Conservation (phyloP, 2,888 invertebrate genomes). For the Dryobota labecula region DNA sequence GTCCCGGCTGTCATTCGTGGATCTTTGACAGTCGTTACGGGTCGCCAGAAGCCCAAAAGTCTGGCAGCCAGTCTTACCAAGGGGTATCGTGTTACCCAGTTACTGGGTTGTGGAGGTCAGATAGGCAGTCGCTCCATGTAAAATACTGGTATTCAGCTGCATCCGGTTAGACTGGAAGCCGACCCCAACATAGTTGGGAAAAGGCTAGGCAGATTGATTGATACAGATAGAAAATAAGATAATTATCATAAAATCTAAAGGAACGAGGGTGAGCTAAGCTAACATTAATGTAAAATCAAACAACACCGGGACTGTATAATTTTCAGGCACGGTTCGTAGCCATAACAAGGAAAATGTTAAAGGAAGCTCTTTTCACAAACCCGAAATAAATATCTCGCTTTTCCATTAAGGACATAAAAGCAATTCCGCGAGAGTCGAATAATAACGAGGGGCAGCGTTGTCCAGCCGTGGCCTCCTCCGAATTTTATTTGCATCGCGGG, state of each 20-base stretch:
- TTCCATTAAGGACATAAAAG: constrained; percentile 90
- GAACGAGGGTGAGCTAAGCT: constrained; percentile 41
- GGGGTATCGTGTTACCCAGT: too few relatives aligned
- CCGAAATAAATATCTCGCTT: constrained; percentile 88
- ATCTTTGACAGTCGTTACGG: too few relatives aligned
- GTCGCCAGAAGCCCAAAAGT: too few relatives aligned
- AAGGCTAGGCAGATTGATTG: too few relatives aligned
- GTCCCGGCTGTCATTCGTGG: too few relatives aligned
- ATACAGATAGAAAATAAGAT: constrained; percentile 17
- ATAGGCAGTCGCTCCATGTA: too few relatives aligned
- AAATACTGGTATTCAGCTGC: too few relatives aligned
- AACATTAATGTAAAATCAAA: constrained; percentile 72
- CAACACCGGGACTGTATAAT: constrained; percentile 76
- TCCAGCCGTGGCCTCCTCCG: constrained; percentile 84
- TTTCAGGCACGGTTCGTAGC: constrained; percentile 76
- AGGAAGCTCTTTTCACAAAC: constrained; percentile 81
- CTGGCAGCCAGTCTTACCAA: too few relatives aligned
- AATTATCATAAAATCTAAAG: constrained; percentile 30
- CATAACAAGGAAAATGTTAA: constrained; percentile 82
- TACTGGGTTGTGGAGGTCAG: too few relatives aligned
- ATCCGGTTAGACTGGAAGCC: too few relatives aligned
- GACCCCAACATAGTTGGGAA: too few relatives aligned
- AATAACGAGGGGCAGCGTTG: constrained; percentile 89
- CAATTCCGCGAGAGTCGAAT: constrained; percentile 89
- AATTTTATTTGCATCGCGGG: constrained; percentile 89